Evolutionary conservation across 2,797 vertebrate species (phyloP).

Genomic region (Alcedo quadribrachys): DNA sequence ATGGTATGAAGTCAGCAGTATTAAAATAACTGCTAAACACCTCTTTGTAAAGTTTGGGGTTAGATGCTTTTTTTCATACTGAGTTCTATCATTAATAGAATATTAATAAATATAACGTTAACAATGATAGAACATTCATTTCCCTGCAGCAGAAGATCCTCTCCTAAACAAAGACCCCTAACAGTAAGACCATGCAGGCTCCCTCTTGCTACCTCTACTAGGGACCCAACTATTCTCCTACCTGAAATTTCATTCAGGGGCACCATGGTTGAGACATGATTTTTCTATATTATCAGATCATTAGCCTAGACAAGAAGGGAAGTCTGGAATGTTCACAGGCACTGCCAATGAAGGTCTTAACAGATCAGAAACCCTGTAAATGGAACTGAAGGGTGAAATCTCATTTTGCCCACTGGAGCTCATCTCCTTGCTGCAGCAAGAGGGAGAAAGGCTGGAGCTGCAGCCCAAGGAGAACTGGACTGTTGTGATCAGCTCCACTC

Average conservation of each 20-base stretch:
- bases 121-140: not conserved
- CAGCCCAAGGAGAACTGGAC: not conserved
- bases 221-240: not conserved
- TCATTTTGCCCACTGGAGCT: not conserved
- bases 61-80: not conserved
- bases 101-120: too few relatives aligned
- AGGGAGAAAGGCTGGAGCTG: not conserved
- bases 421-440: rapidly evolving
- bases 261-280: not conserved
- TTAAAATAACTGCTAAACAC: not conserved
- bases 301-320: not conserved
- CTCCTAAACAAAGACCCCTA: not conserved
- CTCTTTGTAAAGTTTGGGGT: not conserved
- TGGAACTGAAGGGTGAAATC: not conserved
- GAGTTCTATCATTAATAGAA: not conserved
- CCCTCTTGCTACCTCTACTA: not conserved
- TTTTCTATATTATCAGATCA: not conserved
- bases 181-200: not conserved
- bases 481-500: rapidly evolving
- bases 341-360: not conserved
- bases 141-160: not conserved
- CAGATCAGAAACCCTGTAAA: rapidly evolving
- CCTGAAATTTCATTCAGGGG: not conserved
- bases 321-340: not conserved
- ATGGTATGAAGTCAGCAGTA: not conserved